Conservation (phyloP, 1,140 invertebrate genomes). For the Drosophila biarmipes region DNA sequence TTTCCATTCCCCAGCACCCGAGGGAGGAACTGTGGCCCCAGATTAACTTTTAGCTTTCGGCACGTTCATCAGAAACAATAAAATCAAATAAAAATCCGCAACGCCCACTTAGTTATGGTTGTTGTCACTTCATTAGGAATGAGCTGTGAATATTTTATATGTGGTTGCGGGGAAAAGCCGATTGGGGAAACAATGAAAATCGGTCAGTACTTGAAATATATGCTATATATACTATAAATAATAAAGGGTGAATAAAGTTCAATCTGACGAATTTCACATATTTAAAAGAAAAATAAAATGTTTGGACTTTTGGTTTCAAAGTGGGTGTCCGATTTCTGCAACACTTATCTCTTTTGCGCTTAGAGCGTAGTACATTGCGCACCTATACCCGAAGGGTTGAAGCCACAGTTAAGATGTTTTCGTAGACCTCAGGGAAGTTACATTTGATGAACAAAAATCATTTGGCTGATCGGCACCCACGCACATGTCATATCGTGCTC, state of each 20-base stretch:
- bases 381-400: too few relatives aligned
- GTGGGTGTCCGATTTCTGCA: too few relatives aligned
- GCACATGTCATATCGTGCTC: constrained; percentile 4
- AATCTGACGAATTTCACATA: background rate
- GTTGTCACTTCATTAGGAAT: constrained; percentile 45
- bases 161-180: constrained; percentile 3
- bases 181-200: constrained; percentile 11
- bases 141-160: constrained; percentile 39
- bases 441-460: background rate
- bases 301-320: too few relatives aligned
- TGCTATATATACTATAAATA: too few relatives aligned
- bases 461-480: constrained; percentile 22
- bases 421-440: too few relatives aligned
- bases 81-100: constrained; percentile 78
- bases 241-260: constrained; percentile 1
- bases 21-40: constrained; percentile 34
- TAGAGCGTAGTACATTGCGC: too few relatives aligned
- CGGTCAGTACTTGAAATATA: background rate
- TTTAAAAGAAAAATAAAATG: too few relatives aligned
- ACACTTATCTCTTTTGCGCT: too few relatives aligned
- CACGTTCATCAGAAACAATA: constrained; percentile 78
- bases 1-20: background rate
- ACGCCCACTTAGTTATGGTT: constrained; percentile 70
- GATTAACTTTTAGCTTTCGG: constrained; percentile 75
- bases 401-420: too few relatives aligned